These are phyloP conservation scores for Phrynocephalus guinanensis DNA, from an alignment of 2,797 vertebrate genomes.

Conservation along the genomic window DNA sequence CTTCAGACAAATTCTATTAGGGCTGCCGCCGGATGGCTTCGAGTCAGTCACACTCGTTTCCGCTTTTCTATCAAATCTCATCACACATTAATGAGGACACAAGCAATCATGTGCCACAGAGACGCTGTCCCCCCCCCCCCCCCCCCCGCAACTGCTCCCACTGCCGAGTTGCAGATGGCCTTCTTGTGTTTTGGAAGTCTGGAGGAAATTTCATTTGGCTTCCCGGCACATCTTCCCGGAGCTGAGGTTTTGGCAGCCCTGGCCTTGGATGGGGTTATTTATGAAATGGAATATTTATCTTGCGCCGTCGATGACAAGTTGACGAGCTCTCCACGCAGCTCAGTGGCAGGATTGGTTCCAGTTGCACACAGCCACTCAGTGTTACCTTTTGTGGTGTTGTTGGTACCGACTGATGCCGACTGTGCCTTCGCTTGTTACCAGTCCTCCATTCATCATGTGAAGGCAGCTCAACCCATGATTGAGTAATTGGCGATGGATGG, in stretches of 20 bases:
- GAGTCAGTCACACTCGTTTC: conserved; percentile 81
- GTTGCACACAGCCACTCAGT: conserved; percentile 60
- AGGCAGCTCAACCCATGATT: not conserved
- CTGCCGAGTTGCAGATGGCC: conserved; percentile 62
- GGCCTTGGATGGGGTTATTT: conserved; percentile 46
- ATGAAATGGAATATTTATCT: conserved; percentile 55
- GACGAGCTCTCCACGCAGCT: conserved; percentile 48
- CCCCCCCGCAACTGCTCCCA: not conserved
- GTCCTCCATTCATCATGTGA: not conserved
- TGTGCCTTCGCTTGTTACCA: not conserved
- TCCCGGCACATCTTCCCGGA: conserved; percentile 48
- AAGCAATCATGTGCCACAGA: conserved; percentile 77
- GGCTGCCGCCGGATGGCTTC: conserved; percentile 75
- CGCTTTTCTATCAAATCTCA: conserved; percentile 77
- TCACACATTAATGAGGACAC: conserved; percentile 79
- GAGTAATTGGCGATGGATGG: not conserved
- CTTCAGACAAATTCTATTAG: conserved; percentile 68
- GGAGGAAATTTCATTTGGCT: conserved; percentile 62
- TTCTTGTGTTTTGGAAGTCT: conserved; percentile 50
- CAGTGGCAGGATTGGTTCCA: conserved; percentile 56
- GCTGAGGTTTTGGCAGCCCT: conserved; percentile 50
- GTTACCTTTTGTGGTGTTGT: conserved; percentile 75
- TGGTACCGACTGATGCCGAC: conserved; percentile 67
- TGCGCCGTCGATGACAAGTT: conserved; percentile 31
- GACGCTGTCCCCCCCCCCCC: conserved; percentile 55